Evolutionary conservation across 2,113 vertebrate genomes (phyloP).

Genomic region (Cynopterus brachyotis): DNA sequence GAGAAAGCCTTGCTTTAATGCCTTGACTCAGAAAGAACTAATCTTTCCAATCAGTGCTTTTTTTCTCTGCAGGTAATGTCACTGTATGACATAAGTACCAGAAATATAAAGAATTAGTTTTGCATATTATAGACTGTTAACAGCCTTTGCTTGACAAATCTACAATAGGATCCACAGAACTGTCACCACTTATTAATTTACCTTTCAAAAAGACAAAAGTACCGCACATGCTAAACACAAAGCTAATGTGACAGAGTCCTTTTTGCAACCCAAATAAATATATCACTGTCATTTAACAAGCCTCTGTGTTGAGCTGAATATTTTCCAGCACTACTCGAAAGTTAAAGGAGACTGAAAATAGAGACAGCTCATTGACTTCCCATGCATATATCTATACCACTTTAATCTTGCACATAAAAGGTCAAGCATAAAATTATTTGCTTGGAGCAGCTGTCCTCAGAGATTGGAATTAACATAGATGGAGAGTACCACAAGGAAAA

Average conservation of each 20-base stretch:
- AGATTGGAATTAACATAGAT: conserved; percentile 79
- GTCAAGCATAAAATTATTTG: conserved; percentile 82
- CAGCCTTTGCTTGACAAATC: conserved; percentile 65
- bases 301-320: not conserved
- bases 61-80: conserved; percentile 35
- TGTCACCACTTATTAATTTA: conserved; percentile 63
- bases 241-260: conserved; percentile 69
- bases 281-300: conserved; percentile 73
- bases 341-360: conserved; percentile 60
- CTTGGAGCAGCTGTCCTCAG: conserved; percentile 71
- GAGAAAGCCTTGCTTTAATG: not conserved
- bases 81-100: conserved; percentile 34
- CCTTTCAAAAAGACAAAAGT: conserved; percentile 73
- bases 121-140: conserved; percentile 63
- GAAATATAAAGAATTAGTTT: conserved; percentile 56
- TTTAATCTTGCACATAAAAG: conserved; percentile 80
- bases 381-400: conserved; percentile 60
- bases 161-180: not conserved
- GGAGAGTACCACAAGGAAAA: conserved; percentile 45
- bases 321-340: conserved; percentile 43
- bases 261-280: conserved; percentile 76
- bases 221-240: conserved; percentile 39
- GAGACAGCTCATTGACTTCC: conserved; percentile 72
- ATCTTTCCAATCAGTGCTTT: conserved; percentile 23
- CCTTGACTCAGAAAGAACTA: not conserved